Evolutionary conservation across 1,140 invertebrate species (phyloP).

Genomic region (Drosophila sulfurigaster): DNA sequence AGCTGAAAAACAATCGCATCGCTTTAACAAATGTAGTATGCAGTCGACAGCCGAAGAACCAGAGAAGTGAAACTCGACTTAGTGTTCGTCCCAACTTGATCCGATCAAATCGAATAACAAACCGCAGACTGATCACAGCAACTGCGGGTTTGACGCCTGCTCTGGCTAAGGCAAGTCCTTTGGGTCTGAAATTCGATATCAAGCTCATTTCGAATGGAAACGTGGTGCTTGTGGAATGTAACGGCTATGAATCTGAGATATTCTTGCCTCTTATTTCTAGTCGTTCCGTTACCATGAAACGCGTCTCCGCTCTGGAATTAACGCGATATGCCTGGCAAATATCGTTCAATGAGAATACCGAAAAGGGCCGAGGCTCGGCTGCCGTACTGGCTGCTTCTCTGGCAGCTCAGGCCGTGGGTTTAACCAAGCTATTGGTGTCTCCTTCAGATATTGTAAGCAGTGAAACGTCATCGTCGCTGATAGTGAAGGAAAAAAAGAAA

Average conservation of each 20-base stretch:
- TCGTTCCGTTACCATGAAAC: slow-evolving; percentile 51
- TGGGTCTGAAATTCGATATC: not conserved
- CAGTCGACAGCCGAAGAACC: slow-evolving; percentile 14
- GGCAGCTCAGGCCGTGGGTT: slow-evolving; percentile 6
- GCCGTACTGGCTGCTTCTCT: slow-evolving; percentile 7
- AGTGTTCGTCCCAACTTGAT: not conserved
- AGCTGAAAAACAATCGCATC: slow-evolving; percentile 23
- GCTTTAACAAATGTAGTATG: slow-evolving; percentile 33
- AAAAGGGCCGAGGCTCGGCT: not conserved
- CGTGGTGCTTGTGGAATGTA: slow-evolving; percentile 55
- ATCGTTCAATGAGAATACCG: not conserved
- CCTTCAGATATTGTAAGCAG: not conserved
- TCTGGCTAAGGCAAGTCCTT: not conserved
- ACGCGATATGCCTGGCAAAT: not conserved
- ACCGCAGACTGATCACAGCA: slow-evolving; percentile 22
- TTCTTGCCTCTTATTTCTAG: slow-evolving; percentile 51
- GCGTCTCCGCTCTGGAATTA: slow-evolving; percentile 35
- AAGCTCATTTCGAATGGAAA: slow-evolving; percentile 53
- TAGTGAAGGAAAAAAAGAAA: not conserved
- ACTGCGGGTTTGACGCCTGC: slow-evolving; percentile 17
- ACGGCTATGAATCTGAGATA: slow-evolving; percentile 57
- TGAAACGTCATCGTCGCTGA: too few species aligned
- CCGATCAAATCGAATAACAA: not conserved
- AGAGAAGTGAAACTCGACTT: not conserved
- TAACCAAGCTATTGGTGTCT: slow-evolving; percentile 3